Evolutionary conservation across 1,140 invertebrate genomes (phyloP), one percentile per base, ranked within the genome.

Genomic region (Caenorhabditis tropicalis): DNA sequence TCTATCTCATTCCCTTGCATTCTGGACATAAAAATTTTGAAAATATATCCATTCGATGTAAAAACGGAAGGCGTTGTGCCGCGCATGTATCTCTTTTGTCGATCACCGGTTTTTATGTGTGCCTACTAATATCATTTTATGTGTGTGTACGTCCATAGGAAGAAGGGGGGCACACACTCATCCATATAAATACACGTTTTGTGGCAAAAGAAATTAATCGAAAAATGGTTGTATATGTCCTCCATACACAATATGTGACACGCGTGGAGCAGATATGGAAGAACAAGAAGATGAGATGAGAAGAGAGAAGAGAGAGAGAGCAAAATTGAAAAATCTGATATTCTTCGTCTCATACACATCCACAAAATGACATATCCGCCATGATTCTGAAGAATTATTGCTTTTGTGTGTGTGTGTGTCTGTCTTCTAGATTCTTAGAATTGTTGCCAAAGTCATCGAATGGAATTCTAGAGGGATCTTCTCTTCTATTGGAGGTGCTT

Each of bases 71-170:
- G 27, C 10, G 31, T 60, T 60, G n/a, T n/a, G n/a, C n/a, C n/a
- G n/a, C n/a, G n/a, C n/a, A n/a, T n/a, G n/a, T n/a, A n/a, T n/a
- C n/a, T 58, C 6, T 27, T 15, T 36, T 65, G 58, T 36, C 31
- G 29, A 65, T 65, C 58, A 65, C 29, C 58, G 33, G 39, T 65
- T 65, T 65, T 58, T 58, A 58, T 65, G 58, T 65, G 31, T 36
- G 58, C 58, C 58, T 65, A 74, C 33, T 74, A 46, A 74, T 74
- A 74, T 74, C 65, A 74, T 74, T 74, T 74, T 74, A 74, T 74
- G 65, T 43, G 65, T 9, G 36, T 43, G 12, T 43, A n/a, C n/a
- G n/a, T n/a, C n/a, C n/a, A 12, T 43, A 6, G 39, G 39, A 12
- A 43, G 5, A 12, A 6, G 7, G 12, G 49, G 16, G 15, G 36